A percentile compares a stretch with the other conserved stretches of the same genome.
Evolutionary conservation across 2,797 vertebrate genomes (phyloP).

Genomic region (Columba guinea): DNA sequence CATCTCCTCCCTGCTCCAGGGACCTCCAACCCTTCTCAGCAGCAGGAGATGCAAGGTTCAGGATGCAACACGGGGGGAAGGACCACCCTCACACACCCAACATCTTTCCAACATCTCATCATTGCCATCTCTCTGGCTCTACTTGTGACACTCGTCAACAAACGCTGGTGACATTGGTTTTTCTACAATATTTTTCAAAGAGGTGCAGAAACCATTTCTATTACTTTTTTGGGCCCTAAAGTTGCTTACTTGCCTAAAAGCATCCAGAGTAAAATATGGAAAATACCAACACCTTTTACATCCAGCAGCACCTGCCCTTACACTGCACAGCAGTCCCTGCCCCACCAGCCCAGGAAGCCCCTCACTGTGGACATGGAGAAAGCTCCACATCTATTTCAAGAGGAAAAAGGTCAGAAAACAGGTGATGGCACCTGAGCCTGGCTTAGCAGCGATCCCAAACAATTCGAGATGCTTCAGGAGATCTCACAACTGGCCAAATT

Average conservation of each 20-base stretch:
- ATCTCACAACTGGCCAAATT: background rate
- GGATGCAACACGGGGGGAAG: no score
- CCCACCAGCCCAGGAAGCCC: background rate
- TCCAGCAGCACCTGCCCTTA: background rate
- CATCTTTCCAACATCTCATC: no score
- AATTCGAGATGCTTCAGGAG: background rate
- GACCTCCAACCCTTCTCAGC: background rate
- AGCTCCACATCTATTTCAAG: background rate
- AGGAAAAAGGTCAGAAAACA: background rate
- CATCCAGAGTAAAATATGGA: background rate
- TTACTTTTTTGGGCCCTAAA: accelerated
- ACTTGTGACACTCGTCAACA: background rate
- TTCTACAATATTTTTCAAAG: background rate
- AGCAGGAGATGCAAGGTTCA: background rate
- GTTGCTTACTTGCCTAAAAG: background rate
- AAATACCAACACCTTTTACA: accelerated
- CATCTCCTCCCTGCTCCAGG: background rate
- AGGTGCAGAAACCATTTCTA: background rate
- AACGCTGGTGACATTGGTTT: accelerated
- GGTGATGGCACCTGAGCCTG: background rate
- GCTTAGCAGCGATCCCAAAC: accelerated
- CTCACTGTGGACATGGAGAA: background rate
- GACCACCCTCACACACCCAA: no score
- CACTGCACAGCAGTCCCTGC: no score
- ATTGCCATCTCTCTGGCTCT: background rate